Base-by-base conservation (phyloP, 2,888 invertebrate genomes). In the Unio delphinus region DNA sequence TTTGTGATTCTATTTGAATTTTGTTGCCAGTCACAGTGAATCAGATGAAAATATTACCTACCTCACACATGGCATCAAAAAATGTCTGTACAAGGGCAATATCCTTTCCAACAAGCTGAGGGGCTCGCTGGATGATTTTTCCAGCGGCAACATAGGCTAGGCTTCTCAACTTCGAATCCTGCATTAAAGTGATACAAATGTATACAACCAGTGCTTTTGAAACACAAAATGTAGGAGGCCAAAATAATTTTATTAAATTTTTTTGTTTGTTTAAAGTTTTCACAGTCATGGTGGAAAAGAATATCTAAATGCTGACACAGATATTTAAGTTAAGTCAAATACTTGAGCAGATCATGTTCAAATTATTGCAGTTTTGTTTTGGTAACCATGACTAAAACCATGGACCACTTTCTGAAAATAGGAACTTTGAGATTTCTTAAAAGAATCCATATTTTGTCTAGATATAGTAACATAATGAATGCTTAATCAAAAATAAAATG, bases 61-160 rank as follows among this genome's bases (percentile, higher is more conserved):
- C 90, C 84, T 88, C 81, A 62, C 83, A 83, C 69, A 91, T 82
- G 54, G 90, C 89, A 76, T 90, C 87, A 83, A 91, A 91, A 79
- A 91, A 89, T 34, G 86, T 85, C 79, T 91, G 90, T 26, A 94
- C 88, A 11, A 93, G 86, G 45, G 90, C 91, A 20, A 94, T 90
- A 87, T 95, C 94, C 83, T 94, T 93, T 80, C 93, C 93, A 4
- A 95, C 93, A n/a, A 93, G 90, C 64, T 90, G 84, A 0, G 93
- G 93, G 57, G 90, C 83, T 72, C 90, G 89, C 54, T 87, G 80
- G 3, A 90, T 93, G 26, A 94, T 90, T 89, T 92, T 92, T 83
- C 95, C 95, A 79, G 95, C 92, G 69, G 95, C 93, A 77, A 93
- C 92, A 86, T 94, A 95, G 0, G 95, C 94, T 89, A 95, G 93